Evolutionary conservation across 1,140 invertebrate species (phyloP), one percentile per base, ranked within the genome.

Genomic region (Drosophila willistoni): DNA sequence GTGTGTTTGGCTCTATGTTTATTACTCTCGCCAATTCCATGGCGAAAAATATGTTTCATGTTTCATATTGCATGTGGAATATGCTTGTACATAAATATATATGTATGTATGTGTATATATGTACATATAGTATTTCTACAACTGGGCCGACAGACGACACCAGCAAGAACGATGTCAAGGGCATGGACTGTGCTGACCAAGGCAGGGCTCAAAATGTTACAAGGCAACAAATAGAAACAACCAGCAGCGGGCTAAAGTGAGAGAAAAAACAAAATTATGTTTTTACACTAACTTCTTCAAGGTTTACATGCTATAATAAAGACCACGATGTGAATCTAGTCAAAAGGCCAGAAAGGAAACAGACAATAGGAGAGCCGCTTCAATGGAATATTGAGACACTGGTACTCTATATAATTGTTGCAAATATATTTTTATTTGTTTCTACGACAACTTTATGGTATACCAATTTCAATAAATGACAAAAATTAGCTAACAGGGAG

Each of bases 31-130:
- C 44, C 17, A 19, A 51, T 51, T 51, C 3, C 44, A 51, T 22
- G 10, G 10, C 17, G 1, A 51, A 51, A 51, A 51, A 51, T 51
- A 51, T 51, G 44, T 51, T 51, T 47, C 44, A 47, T 47, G 44
- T 47, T 47, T 47, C 36, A 51, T 12, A 51, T 51, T 19, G 44
- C 44, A 51, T 51, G 44, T 22, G 44, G 36, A 39, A 39, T 39
- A 39, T 39, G 36, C 12, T 39, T 39, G 10, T 39, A 39, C 36
- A 39, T 39, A 39, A 51, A 51, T 51, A 22, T 51, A 22, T 19
- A 51, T 51, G 7, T 12, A 51, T 22, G 22, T 25, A 12, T 51
- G 7, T 12, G 17, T 22, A 10, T 47, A 19, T 17, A 17, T 47
- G n/a, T 13, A 3, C 3, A 29, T 29, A 6, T 29, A 29, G 12